Conservation (phyloP, 2,113 vertebrate species). For the Hipposideros armiger region DNA sequence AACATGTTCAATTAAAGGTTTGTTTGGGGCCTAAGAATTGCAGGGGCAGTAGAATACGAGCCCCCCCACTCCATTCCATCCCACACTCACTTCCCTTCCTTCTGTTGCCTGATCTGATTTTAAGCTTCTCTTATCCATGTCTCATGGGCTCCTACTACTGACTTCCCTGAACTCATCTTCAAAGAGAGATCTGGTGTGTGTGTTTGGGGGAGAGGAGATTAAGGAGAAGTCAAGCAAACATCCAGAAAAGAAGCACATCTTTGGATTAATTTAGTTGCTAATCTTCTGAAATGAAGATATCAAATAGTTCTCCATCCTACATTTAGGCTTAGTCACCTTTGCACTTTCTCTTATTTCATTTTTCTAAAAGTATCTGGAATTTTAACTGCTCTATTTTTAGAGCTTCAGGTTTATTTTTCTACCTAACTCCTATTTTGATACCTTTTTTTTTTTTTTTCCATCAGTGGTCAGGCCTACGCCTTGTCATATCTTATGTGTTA, state of each 20-base stretch:
- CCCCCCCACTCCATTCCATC: too few relatives aligned
- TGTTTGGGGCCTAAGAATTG: neutral
- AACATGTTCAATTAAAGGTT: neutral
- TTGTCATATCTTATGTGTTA: neutral
- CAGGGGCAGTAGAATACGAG: neutral
- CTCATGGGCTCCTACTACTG: neutral
- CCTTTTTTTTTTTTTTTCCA: neutral
- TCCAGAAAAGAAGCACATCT: neutral
- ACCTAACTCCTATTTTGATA: neutral
- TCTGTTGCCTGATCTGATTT: neutral
- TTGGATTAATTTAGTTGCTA: neutral
- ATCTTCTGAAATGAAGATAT: neutral
- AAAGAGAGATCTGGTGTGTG: neutral
- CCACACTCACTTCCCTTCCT: neutral
- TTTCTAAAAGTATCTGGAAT: slow-evolving; percentile 1
- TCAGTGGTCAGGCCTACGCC: neutral
- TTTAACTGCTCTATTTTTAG: neutral
- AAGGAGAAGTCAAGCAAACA: slow-evolving; percentile 26
- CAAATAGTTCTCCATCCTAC: neutral
- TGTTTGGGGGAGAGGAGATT: neutral
- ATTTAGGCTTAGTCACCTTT: neutral
- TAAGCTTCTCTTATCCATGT: neutral
- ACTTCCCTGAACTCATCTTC: neutral
- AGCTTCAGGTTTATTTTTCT: neutral
- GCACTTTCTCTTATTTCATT: neutral